Evolutionary conservation across 2,113 vertebrate genomes (phyloP).

Genomic region (Tychaedon coryphoeus): DNA sequence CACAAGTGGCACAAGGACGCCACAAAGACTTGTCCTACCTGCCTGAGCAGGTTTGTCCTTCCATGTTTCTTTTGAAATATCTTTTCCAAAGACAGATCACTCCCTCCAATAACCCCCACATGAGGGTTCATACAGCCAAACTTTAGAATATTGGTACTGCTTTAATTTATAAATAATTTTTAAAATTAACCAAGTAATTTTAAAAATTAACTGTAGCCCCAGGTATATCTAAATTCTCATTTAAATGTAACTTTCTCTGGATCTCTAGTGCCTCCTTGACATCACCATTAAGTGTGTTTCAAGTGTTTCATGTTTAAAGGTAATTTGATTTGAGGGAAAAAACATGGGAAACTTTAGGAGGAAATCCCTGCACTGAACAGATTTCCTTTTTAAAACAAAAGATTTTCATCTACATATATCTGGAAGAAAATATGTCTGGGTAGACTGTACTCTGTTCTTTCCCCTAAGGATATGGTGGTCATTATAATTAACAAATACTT

Average conservation of each 20-base stretch:
- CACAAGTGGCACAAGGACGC: neutral
- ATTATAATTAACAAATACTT: neutral
- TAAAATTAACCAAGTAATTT: neutral
- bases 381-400: constrained; percentile 19
- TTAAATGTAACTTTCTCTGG: neutral
- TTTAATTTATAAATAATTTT: neutral
- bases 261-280: neutral
- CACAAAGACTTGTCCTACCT: neutral
- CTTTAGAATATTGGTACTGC: neutral
- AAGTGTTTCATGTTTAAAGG: neutral
- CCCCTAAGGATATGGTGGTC: neutral
- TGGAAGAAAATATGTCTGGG: neutral
- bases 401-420: neutral
- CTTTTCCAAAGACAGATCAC: neutral
- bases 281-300: neutral
- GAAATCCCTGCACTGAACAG: neutral
- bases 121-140: neutral
- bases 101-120: neutral
- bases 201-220: neutral
- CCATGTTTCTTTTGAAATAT: neutral
- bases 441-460: neutral
- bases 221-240: neutral
- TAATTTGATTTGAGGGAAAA: neutral
- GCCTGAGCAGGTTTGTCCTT: neutral
- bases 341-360: neutral